Percentiles rank a stretch among this genome's conserved stretches.
Evolutionary conservation across 2,888 invertebrate species (phyloP).

Genomic region (Cepaea hortensis): DNA sequence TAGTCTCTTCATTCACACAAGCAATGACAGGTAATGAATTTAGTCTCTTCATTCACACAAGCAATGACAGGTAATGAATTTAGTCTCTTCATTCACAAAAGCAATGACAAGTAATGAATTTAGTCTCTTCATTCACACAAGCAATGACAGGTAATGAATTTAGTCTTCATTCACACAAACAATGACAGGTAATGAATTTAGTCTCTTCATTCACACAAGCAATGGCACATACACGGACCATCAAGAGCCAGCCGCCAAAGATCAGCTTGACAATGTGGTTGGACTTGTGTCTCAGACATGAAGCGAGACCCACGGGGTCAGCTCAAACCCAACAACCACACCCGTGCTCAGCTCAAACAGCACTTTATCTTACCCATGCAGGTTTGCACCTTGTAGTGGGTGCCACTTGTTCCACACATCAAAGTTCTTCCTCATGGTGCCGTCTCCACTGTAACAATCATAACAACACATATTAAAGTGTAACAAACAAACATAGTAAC

Average conservation of each 20-base stretch:
- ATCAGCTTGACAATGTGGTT: slow-evolving; percentile 31
- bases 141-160: too few species aligned
- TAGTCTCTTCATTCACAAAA: too few species aligned
- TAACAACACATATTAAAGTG: too few species aligned
- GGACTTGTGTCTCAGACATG: slow-evolving; percentile 14
- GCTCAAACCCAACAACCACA: slow-evolving; percentile 3
- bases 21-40: background rate
- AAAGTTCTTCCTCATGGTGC: slow-evolving; percentile 96
- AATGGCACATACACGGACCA: background rate
- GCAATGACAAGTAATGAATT: too few species aligned
- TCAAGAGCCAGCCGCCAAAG: slow-evolving; percentile 25
- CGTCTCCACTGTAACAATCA: slow-evolving; percentile 84
- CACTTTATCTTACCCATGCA: slow-evolving; percentile 85
- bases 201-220: background rate
- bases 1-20: background rate
- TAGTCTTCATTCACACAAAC: too few species aligned
- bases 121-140: too few species aligned
- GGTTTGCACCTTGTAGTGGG: slow-evolving; percentile 89
- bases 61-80: too few species aligned
- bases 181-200: too few species aligned
- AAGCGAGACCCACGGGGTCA: background rate
- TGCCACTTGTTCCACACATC: slow-evolving; percentile 99
- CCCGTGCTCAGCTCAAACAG: slow-evolving; percentile 3
- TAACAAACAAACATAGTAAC: too few species aligned
- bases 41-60: background rate